Conservation (phyloP, 2,113 vertebrate species). For the Corydoras sp. region DNA sequence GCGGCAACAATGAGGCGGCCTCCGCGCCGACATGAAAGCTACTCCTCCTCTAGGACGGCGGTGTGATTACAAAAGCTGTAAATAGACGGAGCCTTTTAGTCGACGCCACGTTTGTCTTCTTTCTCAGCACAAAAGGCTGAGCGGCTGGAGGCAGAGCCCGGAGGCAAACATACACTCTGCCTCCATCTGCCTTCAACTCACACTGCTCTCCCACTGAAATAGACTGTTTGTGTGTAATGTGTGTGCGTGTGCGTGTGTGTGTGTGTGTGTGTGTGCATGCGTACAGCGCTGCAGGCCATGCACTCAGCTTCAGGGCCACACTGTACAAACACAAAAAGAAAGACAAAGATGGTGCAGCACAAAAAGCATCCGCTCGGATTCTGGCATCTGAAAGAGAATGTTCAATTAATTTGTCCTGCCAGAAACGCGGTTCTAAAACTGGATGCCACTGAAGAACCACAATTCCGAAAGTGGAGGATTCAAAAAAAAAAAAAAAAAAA, state of each 20-base stretch:
- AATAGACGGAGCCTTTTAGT: slow-evolving; percentile 23
- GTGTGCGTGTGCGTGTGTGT: not conserved
- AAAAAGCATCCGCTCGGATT: slow-evolving; percentile 21
- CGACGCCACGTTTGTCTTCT: slow-evolving; percentile 7
- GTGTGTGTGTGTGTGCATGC: not conserved
- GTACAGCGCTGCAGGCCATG: slow-evolving; percentile 46
- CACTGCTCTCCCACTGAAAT: slow-evolving; percentile 35
- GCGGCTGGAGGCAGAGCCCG: slow-evolving; percentile 34
- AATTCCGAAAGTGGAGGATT: no score
- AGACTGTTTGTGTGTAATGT: slow-evolving; percentile 9
- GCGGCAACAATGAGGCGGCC: slow-evolving; percentile 8
- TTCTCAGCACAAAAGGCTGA: slow-evolving; percentile 34
- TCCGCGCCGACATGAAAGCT: slow-evolving; percentile 10
- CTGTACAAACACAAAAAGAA: slow-evolving; percentile 38
- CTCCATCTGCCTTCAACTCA: slow-evolving; percentile 45
- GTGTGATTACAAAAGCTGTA: slow-evolving; percentile 22
- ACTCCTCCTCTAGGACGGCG: not conserved
- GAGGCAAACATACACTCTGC: slow-evolving; percentile 30
- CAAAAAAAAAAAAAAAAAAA: no score
- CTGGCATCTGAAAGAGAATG: slow-evolving; percentile 2
- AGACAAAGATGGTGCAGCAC: slow-evolving; percentile 25
- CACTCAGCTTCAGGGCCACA: slow-evolving; percentile 36
- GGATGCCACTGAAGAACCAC: not conserved
- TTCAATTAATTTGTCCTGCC: not conserved
- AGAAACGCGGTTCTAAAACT: not conserved